phyloP scores from a whole-genome alignment of 2,888 invertebrate genomes.

The Antheraea yamamai region DNA sequence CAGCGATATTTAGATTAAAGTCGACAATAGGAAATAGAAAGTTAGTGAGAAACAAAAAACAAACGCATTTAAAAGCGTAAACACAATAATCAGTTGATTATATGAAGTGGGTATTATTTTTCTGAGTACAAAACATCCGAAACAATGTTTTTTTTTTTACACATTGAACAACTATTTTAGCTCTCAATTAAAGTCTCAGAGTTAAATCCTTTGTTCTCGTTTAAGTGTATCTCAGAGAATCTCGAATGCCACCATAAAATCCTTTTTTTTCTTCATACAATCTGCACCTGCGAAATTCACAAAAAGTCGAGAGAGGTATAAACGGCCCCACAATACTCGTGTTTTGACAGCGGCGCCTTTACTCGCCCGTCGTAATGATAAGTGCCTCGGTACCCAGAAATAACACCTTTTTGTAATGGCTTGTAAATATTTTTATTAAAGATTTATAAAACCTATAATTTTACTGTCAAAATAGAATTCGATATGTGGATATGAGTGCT shows the following conservation, averaged over 20 bases:
- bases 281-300: conserved; percentile 68
- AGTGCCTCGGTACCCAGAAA: conserved; percentile 37
- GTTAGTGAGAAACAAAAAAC: no score
- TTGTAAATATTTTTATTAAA: conserved; percentile 4
- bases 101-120: no score
- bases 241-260: conserved; percentile 72
- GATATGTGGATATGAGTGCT: no score
- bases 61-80: no score
- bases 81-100: no score
- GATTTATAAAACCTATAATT: not conserved
- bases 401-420: conserved; percentile 9
- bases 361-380: conserved; percentile 42
- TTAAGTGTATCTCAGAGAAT: conserved; percentile 41
- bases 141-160: no score
- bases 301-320: conserved; percentile 34
- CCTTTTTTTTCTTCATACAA: conserved; percentile 56
- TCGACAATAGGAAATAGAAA: no score
- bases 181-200: not conserved
- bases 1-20: no score
- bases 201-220: conserved; percentile 25
- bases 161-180: no score
- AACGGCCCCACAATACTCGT: conserved; percentile 41
- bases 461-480: not conserved
- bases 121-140: no score
- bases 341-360: conserved; percentile 73